Conservation (phyloP, 2,888 invertebrate species). For the Archips xylosteana region DNA sequence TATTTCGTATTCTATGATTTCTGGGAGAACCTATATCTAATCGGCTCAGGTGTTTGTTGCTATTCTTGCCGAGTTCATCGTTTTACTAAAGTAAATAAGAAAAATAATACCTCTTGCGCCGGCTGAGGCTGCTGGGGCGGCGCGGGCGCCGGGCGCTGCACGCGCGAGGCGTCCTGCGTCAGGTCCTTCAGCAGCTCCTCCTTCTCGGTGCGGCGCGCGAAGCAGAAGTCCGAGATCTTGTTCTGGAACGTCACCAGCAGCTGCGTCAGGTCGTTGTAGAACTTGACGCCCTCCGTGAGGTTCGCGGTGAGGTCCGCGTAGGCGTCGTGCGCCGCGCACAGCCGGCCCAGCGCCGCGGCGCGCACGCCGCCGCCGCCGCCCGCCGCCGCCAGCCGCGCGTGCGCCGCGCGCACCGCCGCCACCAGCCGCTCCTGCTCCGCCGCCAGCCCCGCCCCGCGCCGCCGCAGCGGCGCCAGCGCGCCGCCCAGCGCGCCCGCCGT, state of each 20-base stretch:
- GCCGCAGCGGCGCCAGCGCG: slow-evolving; percentile 91
- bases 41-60: too few species aligned
- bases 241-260: slow-evolving; percentile 97
- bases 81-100: too few species aligned
- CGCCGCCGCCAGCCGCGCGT: slow-evolving; percentile 86
- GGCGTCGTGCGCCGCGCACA: slow-evolving; percentile 96
- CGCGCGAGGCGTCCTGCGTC: slow-evolving; percentile 92
- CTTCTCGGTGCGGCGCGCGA: slow-evolving; percentile 99
- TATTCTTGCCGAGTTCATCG: too few species aligned
- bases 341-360: slow-evolving; percentile 92
- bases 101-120: slow-evolving; percentile 44
- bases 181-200: slow-evolving; percentile 98
- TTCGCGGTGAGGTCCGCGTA: slow-evolving; percentile 96
- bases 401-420: slow-evolving; percentile 70
- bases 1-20: too few species aligned
- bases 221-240: slow-evolving; percentile 98
- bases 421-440: slow-evolving; percentile 88
- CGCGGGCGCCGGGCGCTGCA: slow-evolving; percentile 75
- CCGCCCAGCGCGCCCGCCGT: slow-evolving; percentile 93
- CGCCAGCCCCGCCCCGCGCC: slow-evolving; percentile 86
- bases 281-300: slow-evolving; percentile 98
- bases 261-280: slow-evolving; percentile 97
- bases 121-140: slow-evolving; percentile 59
- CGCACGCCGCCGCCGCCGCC: slow-evolving; percentile 88
- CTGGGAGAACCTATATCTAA: too few species aligned